phyloP scores from a whole-genome alignment of 2,888 invertebrate genomes.

The Eutolmus rufibarbis region DNA sequence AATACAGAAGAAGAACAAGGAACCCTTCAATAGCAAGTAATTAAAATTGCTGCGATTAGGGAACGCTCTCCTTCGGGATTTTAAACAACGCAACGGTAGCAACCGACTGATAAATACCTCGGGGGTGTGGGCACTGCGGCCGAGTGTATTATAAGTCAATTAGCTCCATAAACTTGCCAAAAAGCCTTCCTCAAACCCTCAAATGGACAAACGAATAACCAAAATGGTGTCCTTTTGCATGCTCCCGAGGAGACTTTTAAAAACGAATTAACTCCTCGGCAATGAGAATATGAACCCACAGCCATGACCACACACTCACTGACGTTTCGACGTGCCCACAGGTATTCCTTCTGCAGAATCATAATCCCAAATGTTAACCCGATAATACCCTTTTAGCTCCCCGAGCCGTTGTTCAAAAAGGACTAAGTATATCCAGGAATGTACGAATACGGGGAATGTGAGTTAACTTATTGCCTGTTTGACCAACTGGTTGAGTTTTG shows the following conservation, averaged over 20 bases:
- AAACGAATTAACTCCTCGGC: conserved; percentile 29
- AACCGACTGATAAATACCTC: not conserved
- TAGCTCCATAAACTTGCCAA: conserved; percentile 41
- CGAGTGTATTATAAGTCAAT: conserved; percentile 44
- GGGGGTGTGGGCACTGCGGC: not conserved
- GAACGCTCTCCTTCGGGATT: not conserved
- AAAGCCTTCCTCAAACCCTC: not conserved
- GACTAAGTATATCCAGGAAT: conserved; percentile 42
- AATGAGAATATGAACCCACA: conserved; percentile 22
- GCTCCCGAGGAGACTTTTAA: conserved; percentile 42
- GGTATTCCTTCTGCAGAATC: conserved; percentile 42
- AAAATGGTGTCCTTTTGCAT: conserved; percentile 43
- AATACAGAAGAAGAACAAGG: not conserved
- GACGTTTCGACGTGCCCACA: conserved; percentile 28
- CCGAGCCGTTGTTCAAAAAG: conserved; percentile 43
- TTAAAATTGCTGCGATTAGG: not conserved
- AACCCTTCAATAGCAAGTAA: not conserved
- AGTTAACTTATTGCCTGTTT: conserved; percentile 34
- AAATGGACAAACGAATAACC: conserved; percentile 47
- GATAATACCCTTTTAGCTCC: conserved; percentile 50
- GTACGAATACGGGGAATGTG: not conserved
- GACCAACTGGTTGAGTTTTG: conserved; percentile 42
- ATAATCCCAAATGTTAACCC: conserved; percentile 51
- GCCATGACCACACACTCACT: conserved; percentile 25
- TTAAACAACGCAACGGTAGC: not conserved